Evolutionary conservation across 2,797 vertebrate genomes (phyloP), one percentile per base, ranked within the genome.

Genomic region (Ptychadena robeensis): DNA sequence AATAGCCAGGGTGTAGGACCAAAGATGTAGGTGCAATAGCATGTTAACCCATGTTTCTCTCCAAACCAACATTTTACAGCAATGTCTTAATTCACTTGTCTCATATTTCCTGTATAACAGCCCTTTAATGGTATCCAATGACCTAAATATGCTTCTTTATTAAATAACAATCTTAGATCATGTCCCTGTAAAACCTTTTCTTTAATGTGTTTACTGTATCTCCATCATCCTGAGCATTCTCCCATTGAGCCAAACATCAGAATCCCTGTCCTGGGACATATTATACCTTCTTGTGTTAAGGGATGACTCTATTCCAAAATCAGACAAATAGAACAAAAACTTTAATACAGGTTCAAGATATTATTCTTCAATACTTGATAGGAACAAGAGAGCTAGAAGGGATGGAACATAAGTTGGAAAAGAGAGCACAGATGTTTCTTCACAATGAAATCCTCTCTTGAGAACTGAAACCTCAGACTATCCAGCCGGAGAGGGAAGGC

Each of bases 381-480:
- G 14, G 10, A 66, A 31, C 57, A 38, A 66, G 64, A 30, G 61
- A 66, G 70, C 34, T 74, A 61, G 35, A 70, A 61, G 69, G 63
- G 40, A 57, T 30, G 28, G 25, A 71, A 67, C 78, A 76, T 37
- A 86, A 70, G 68, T 35, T 34, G 48, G 37, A 34, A 66, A 59
- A 35, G 70, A 68, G 63, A 73, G 80, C 66, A 35, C 83, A 80
- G 83, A 80, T 85, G 83, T 85, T 85, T 63, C 30, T 81, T 71
- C 78, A 71, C 72, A 48, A 76, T 70, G 72, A 81, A 66, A 44
- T 63, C 57, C 73, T 81, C 83, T 85, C 83, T 30, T 44, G 83
- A 85, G 83, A 85, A 75, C 34, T 63, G 65, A 73, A 76, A 44
- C 65, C 71, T 70, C 57, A 64, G 65, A 70, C 61, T 64, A 75